phyloP scores from a whole-genome alignment of 2,113 vertebrate genomes.

The Vulpes ferrilata region DNA sequence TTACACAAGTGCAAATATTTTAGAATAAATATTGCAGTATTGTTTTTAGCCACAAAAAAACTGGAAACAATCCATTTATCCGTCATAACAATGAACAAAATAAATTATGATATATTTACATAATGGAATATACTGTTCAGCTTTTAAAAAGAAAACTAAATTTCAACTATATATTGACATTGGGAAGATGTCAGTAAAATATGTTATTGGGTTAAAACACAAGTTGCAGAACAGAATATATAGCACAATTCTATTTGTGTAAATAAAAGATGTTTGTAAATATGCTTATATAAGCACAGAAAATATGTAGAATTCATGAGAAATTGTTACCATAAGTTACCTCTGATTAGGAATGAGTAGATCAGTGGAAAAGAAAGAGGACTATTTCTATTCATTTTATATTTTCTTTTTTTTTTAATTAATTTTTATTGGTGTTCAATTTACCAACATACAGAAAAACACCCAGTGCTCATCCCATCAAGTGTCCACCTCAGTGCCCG shows the following conservation, averaged over 20 bases:
- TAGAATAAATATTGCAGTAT: background rate
- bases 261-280: background rate
- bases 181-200: background rate
- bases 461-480: no score
- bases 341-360: background rate
- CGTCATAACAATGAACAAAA: background rate
- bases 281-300: background rate
- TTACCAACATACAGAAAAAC: no score
- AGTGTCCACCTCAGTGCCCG: no score
- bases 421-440: no score
- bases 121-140: background rate
- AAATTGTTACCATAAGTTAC: background rate
- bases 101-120: background rate
- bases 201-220: background rate
- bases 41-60: background rate
- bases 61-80: background rate
- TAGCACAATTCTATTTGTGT: background rate
- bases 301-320: background rate
- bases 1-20: background rate
- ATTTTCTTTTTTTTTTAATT: background rate
- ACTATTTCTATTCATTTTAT: background rate
- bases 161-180: background rate
- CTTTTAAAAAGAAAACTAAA: background rate
- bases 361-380: background rate
- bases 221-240: background rate